Evolutionary conservation across 1,140 invertebrate species (phyloP).

Genomic region (Thaumetopoea pityocampa): DNA sequence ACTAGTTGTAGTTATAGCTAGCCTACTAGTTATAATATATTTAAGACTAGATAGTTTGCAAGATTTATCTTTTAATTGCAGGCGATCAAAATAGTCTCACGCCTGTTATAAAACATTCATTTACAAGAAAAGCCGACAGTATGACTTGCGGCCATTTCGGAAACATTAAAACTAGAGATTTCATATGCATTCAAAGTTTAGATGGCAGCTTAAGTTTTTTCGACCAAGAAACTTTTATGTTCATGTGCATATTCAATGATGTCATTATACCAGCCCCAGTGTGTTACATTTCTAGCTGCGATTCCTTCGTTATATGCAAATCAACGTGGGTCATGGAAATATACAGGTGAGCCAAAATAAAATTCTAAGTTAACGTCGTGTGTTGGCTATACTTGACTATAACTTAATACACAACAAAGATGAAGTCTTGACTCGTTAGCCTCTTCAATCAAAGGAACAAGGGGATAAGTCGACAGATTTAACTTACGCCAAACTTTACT

Average conservation of each 20-base stretch:
- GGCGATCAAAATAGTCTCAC: slow-evolving; percentile 80
- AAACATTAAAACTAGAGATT: slow-evolving; percentile 84
- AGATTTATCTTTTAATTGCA: slow-evolving; percentile 39
- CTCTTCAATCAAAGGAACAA: too few species aligned
- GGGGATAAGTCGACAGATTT: too few species aligned
- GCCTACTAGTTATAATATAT: too few species aligned
- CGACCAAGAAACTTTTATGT: slow-evolving; percentile 91
- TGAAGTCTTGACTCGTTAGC: too few species aligned
- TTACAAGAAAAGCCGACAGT: slow-evolving; percentile 80
- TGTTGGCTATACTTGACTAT: too few species aligned
- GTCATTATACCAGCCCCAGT: slow-evolving; percentile 88
- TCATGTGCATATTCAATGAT: slow-evolving; percentile 84
- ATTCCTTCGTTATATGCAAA: slow-evolving; percentile 87
- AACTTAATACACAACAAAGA: neutral
- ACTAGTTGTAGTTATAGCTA: too few species aligned
- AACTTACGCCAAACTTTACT: too few species aligned
- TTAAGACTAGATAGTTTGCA: too few species aligned
- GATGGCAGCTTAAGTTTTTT: slow-evolving; percentile 90
- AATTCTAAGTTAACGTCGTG: too few species aligned
- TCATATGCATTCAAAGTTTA: slow-evolving; percentile 90
- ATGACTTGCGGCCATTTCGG: slow-evolving; percentile 90
- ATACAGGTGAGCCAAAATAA: slow-evolving; percentile 85
- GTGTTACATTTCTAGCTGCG: slow-evolving; percentile 84
- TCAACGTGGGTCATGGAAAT: slow-evolving; percentile 86
- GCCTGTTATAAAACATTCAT: slow-evolving; percentile 80